Evolutionary conservation across 2,113 vertebrate species (phyloP), one percentile per base, ranked within the genome.

Genomic region (Trogon melanurus): DNA sequence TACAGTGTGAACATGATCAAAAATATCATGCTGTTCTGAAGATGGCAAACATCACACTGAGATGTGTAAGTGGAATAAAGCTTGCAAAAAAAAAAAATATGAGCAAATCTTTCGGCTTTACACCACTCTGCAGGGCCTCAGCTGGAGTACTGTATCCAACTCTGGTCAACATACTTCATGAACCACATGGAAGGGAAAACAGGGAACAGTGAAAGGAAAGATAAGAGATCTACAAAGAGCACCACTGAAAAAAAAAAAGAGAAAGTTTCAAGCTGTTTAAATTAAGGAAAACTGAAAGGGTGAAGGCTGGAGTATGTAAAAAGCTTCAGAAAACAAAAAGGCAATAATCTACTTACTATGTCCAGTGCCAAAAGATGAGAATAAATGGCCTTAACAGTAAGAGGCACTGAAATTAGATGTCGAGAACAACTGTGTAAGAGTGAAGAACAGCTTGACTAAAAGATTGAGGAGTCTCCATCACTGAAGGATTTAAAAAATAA

Each of bases 1-100:
- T 91, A 61, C n/a, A 57, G 41, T 58, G 74, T 79, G 88, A 91
- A 85, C 32, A 32, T 76, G 71, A 95, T 85, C 58, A 94, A 91
- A 94, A 91, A 91, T 88, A 80, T 51, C 90, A 76, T 32, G 50
- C 75, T 88, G 67, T 86, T 95, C n/a, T 76, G 83, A 94, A 90
- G 91, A 93, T 71, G 58, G 79, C 56, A 88, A 92, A 86, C 65
- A 85, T 88, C 82, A 79, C 50, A 88, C 60, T 62, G 79, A 93
- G 82, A 80, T 58, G 25, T 76, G 17, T 80, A 66, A 82, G 71
- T 66, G n/a, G 23, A 94, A 91, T 62, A 58, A 4, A 90, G 16
- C 41, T 85, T 47, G 17, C 58, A 90, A 92, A 82, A 79, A 85
- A 65, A 47, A 41, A 47, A 47, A 7, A 45, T 17, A 61, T 4